Conservation (phyloP, 2,797 vertebrate genomes). For the Buphagus erythrorhynchus region DNA sequence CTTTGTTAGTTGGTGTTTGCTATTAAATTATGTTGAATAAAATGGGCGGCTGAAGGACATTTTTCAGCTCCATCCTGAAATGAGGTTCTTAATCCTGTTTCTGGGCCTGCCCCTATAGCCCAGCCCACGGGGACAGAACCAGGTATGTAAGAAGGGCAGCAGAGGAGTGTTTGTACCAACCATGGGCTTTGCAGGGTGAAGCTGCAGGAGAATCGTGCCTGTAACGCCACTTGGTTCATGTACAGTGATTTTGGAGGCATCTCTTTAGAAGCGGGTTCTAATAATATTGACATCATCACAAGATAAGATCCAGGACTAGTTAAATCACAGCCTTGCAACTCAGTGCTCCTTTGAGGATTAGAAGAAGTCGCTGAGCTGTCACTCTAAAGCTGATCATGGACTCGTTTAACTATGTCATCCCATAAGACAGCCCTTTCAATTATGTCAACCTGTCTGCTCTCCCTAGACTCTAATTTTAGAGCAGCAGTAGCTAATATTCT, state of each 20-base stretch:
- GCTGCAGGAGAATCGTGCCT: not conserved
- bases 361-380: conserved; percentile 58
- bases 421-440: conserved; percentile 72
- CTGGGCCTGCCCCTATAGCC: not conserved
- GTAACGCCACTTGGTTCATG: not conserved
- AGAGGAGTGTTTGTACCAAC: not conserved
- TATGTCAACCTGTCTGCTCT: conserved; percentile 73
- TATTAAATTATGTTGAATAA: conserved; percentile 75
- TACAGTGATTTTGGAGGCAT: conserved; percentile 26
- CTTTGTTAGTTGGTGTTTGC: conserved; percentile 72
- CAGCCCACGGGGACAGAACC: not conserved
- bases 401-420: conserved; percentile 72
- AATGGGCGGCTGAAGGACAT: conserved; percentile 62
- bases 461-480: conserved; percentile 74
- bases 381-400: conserved; percentile 68
- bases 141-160: not conserved
- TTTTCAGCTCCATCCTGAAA: conserved; percentile 61
- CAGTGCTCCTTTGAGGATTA: conserved; percentile 52
- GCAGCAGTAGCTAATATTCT: conserved; percentile 73
- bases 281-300: conserved; percentile 56
- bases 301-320: conserved; percentile 65
- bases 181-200: not conserved
- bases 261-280: conserved; percentile 37
- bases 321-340: conserved; percentile 51
- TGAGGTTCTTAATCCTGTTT: conserved; percentile 47